Evolutionary conservation across 2,797 vertebrate genomes (phyloP), one percentile per base, ranked within the genome.

Genomic region (Bovichtus variegatus): DNA sequence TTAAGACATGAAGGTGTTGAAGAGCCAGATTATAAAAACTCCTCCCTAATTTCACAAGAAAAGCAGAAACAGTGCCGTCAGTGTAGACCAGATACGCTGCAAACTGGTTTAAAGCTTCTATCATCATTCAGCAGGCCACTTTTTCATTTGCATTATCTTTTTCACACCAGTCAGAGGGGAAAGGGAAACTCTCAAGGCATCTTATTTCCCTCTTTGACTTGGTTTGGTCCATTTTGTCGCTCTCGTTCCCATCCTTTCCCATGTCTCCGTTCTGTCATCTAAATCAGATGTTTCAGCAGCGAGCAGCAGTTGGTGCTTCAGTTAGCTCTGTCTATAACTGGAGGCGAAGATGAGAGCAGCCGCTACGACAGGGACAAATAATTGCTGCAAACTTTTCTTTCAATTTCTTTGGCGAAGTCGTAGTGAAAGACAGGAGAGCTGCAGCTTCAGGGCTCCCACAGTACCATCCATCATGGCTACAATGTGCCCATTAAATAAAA

Each of bases 1-100:
- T 91, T 91, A 87, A 91, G 90, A 91, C 84, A 87, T 74, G 43
- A 75, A 92, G 87, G 82, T 92, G 86, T 87, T 91, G 85, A 92
- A 91, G 90, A 85, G 90, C 81, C 86, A 91, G 87, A 91, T 91
- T 91, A 92, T 73, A 82, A 83, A 68, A 84, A 76, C 80, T 79
- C 84, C 87, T 79, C 80, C 85, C 65, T 86, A 89, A 88, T 90
- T 92, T 92, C 83, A 84, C 60, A 73, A 85, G 83, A 76, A 82
- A 77, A 83, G 87, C 80, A 53, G 79, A 86, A 85, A 84, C 82
- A 74, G 82, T 80, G 71, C 80, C 68, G 70, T 80, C 67, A 90
- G 80, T 76, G 71, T 71, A n/a, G 31, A 83, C 55, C 83, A 88
- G 82, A 93, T 86, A 85, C 3, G 72, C 74, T 29, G 64, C 71